These are phyloP conservation scores for Crotophaga sulcirostris DNA, from an alignment of 2,113 vertebrate genomes.

Conservation along the genomic window DNA sequence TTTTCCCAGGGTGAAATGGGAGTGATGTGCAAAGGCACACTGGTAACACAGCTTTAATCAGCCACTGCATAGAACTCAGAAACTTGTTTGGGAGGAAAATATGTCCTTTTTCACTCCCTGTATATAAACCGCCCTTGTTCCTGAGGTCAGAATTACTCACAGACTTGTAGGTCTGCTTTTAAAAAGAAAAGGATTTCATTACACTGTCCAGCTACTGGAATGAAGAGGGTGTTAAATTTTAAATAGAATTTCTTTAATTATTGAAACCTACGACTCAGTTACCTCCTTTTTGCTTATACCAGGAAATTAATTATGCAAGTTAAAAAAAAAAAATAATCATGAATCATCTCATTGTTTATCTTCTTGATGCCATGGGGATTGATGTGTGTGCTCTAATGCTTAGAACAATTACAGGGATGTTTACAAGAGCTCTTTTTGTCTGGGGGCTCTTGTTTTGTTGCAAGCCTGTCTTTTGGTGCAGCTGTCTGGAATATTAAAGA, in stretches of 20 bases:
- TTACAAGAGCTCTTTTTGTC: neutral
- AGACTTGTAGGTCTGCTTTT: neutral
- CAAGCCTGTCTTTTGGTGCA: neutral
- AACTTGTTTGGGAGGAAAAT: neutral
- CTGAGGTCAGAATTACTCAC: neutral
- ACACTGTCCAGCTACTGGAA: neutral
- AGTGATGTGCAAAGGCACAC: neutral
- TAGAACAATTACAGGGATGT: neutral
- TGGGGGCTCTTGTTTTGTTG: neutral
- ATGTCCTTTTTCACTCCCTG: neutral
- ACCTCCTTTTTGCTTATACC: neutral
- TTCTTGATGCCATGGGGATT: neutral
- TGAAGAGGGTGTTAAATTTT: conserved; percentile 38
- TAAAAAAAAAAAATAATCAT: neutral
- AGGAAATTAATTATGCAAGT: conserved; percentile 4
- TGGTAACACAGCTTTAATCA: neutral
- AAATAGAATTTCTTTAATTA: conserved; percentile 56
- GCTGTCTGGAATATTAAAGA: neutral
- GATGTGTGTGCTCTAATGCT: neutral
- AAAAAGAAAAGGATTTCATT: conserved; percentile 19
- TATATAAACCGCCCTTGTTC: neutral
- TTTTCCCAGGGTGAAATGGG: neutral
- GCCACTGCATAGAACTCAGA: neutral
- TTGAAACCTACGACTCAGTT: conserved; percentile 19
- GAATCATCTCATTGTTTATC: neutral